Evolutionary conservation across 2,888 invertebrate species (phyloP).

Genomic region (Tipula vernalis): DNA sequence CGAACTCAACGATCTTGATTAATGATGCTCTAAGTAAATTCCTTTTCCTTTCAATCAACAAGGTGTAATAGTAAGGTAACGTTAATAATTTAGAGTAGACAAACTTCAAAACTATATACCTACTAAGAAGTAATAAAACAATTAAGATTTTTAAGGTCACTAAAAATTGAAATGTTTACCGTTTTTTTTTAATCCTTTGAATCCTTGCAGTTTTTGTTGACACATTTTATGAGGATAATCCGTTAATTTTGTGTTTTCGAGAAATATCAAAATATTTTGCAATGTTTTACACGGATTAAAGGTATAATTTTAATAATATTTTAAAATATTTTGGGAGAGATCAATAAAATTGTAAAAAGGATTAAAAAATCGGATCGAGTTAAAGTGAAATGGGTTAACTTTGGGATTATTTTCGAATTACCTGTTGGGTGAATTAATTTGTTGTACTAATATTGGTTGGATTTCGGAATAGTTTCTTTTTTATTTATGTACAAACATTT

Average conservation of each 20-base stretch:
- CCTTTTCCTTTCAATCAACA: neutral
- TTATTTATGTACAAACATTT: no score
- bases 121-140: neutral
- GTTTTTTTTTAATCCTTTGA: neutral
- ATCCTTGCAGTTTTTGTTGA: conserved; percentile 10
- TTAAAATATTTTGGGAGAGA: neutral
- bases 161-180: neutral
- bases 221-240: conserved; percentile 5
- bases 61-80: neutral
- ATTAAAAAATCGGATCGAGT: neutral
- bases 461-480: neutral
- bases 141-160: neutral
- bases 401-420: neutral
- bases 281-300: neutral
- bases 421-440: neutral
- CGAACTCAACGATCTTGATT: neutral
- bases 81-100: neutral
- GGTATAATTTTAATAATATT: neutral
- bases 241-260: neutral
- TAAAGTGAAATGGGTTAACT: neutral
- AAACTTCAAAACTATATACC: neutral
- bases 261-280: neutral
- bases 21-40: neutral
- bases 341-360: neutral
- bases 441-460: neutral